A percentile compares a stretch with the other conserved stretches of the same genome.
These are phyloP conservation scores for Drosophila neocordata DNA, from an alignment of 1,140 invertebrate species.

Conservation along the genomic window DNA sequence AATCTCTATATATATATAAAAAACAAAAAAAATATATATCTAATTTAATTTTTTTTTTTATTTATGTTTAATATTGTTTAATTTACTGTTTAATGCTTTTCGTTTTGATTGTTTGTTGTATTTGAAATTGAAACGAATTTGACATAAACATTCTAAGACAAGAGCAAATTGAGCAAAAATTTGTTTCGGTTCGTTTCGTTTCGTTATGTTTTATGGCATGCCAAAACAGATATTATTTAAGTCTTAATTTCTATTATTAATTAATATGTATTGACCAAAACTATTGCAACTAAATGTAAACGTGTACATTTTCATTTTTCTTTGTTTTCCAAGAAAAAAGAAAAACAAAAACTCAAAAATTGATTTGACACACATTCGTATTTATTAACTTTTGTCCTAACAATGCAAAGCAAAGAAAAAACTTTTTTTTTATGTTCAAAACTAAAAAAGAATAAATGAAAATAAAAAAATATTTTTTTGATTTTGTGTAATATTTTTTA, in stretches of 20 bases:
- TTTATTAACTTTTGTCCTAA: conserved; percentile 41
- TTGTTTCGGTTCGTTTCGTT: conserved; percentile 46
- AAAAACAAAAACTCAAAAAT: background rate
- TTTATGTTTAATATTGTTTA: background rate
- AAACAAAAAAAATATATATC: no score
- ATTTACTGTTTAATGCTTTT: conserved; percentile 14
- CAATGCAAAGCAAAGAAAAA: conserved; percentile 21
- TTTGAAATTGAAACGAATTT: conserved; percentile 52
- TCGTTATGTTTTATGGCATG: background rate
- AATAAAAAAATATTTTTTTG: conserved; percentile 18
- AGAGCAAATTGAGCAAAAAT: conserved; percentile 51
- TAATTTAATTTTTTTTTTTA: background rate
- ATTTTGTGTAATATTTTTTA: background rate
- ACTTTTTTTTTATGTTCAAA: conserved; percentile 18
- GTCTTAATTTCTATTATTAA: background rate
- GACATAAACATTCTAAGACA: conserved; percentile 60
- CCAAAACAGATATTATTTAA: conserved; percentile 3
- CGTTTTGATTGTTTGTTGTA: conserved; percentile 13
- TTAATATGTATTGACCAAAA: conserved; percentile 13
- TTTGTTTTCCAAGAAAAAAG: background rate
- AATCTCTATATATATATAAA: background rate
- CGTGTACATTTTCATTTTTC: background rate
- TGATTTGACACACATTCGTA: conserved; percentile 40
- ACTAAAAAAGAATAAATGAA: conserved; percentile 19
- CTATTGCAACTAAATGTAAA: conserved; percentile 8